Evolutionary conservation across 2,888 invertebrate species (phyloP).

Genomic region (Leucozona laternaria): DNA sequence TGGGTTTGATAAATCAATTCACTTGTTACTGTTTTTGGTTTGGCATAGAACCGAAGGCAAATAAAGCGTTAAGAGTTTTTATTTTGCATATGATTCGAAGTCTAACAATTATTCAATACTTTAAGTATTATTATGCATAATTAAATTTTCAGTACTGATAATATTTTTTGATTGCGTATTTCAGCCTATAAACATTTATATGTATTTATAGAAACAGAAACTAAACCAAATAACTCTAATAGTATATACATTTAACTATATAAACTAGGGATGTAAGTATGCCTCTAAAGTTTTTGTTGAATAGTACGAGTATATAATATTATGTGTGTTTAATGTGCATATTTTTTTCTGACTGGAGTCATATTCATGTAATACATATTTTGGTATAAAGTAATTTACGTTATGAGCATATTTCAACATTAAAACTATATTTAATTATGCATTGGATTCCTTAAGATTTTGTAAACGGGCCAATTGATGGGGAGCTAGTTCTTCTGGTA

Average conservation of each 20-base stretch:
- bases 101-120: not conserved
- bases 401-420: slow-evolving; percentile 1
- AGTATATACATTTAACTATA: slow-evolving; percentile 39
- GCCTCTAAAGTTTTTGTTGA: slow-evolving; percentile 2
- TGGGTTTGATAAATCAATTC: slow-evolving; percentile 25
- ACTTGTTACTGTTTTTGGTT: slow-evolving; percentile 14
- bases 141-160: slow-evolving; percentile 5
- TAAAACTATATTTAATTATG: slow-evolving; percentile 85
- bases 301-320: not conserved
- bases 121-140: not conserved
- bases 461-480: slow-evolving; percentile 94
- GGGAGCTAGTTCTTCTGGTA: slow-evolving; percentile 95
- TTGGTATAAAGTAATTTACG: slow-evolving; percentile 8
- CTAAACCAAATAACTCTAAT: not conserved
- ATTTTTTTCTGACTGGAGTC: not conserved
- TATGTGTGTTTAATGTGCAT: slow-evolving; percentile 32
- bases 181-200: slow-evolving; percentile 2
- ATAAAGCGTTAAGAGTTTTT: slow-evolving; percentile 10
- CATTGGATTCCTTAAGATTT: slow-evolving; percentile 95
- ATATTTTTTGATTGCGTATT: slow-evolving; percentile 2
- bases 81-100: slow-evolving; percentile 15
- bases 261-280: slow-evolving; percentile 17
- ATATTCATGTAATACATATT: slow-evolving; percentile 10
- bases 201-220: slow-evolving; percentile 9
- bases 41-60: not conserved